phyloP scores from a whole-genome alignment of 1,140 invertebrate genomes.

The Radopholus similis region DNA sequence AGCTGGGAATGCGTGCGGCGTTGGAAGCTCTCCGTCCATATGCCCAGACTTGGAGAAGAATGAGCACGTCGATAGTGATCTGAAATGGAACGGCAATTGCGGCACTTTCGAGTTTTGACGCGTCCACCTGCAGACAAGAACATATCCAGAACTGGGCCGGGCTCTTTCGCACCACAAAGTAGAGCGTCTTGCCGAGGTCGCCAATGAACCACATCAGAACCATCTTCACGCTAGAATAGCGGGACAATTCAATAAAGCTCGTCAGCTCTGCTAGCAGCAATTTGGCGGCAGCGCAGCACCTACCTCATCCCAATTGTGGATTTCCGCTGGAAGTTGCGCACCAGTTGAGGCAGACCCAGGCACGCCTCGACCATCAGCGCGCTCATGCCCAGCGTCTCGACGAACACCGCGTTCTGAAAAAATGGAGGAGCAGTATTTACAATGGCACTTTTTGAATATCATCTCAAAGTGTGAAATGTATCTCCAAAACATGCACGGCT shows the following conservation, averaged over 20 bases:
- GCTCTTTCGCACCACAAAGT: conserved; percentile 82
- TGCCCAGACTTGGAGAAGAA: conserved; percentile 73
- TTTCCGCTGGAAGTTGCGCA: conserved; percentile 80
- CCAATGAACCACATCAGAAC: conserved; percentile 88
- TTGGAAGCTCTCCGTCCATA: conserved; percentile 58
- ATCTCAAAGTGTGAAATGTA: not conserved
- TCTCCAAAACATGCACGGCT: too few species aligned
- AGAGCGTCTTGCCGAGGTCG: conserved; percentile 93
- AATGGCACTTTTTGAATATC: not conserved
- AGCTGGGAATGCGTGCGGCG: not conserved
- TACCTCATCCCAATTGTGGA: conserved; percentile 96
- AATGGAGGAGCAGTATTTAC: not conserved
- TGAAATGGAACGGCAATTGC: conserved; percentile 30
- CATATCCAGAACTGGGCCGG: conserved; percentile 93
- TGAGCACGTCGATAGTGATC: conserved; percentile 75
- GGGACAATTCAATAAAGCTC: conserved; percentile 1
- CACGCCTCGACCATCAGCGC: conserved; percentile 93
- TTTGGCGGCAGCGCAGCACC: conserved; percentile 10
- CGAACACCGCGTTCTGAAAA: conserved; percentile 67
- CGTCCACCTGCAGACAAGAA: conserved; percentile 76
- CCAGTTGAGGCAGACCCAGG: conserved; percentile 85
- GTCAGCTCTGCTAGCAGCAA: not conserved
- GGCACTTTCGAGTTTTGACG: not conserved
- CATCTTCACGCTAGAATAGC: conserved; percentile 71
- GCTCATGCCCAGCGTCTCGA: conserved; percentile 83